phyloP scores from a whole-genome alignment of 64 coral and sea anemone species.

The Trachythela sp. region DNA sequence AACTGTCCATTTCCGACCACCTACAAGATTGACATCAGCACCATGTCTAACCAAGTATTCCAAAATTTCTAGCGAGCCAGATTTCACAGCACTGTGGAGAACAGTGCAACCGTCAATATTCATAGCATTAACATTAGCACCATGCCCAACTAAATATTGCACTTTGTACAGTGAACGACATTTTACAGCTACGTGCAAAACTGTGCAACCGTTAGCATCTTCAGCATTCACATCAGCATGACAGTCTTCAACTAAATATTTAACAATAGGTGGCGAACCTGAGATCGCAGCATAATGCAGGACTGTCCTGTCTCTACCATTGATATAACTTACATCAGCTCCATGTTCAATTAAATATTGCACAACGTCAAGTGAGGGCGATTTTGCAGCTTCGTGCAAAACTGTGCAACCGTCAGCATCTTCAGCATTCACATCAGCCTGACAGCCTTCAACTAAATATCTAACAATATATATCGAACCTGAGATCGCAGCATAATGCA shows the following conservation, averaged over 20 bases:
- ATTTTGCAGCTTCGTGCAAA: not conserved
- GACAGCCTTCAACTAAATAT: conserved; percentile 16
- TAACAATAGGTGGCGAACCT: not conserved
- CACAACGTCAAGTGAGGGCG: not conserved
- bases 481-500: not conserved
- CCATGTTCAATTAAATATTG: not conserved
- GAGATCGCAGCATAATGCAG: not conserved
- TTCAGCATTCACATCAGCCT: not conserved
- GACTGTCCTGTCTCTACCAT: not conserved
- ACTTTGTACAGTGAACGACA: not conserved
- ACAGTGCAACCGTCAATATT: not conserved
- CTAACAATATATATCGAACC: not conserved
- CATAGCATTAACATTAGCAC: not conserved
- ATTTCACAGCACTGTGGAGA: not conserved
- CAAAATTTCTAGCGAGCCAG: not conserved
- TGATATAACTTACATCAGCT: not conserved
- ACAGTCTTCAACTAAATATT: conserved; percentile 26
- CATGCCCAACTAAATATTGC: not conserved
- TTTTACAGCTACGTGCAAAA: not conserved
- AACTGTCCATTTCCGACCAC: not conserved
- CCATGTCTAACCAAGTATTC: not conserved
- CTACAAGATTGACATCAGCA: not conserved
- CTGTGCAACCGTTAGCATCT: not conserved
- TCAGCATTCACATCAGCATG: not conserved
- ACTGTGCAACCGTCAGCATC: not conserved